Base-by-base conservation (phyloP, 92 coral and sea anemone species). In the Hydrozoanthus gracilis region DNA sequence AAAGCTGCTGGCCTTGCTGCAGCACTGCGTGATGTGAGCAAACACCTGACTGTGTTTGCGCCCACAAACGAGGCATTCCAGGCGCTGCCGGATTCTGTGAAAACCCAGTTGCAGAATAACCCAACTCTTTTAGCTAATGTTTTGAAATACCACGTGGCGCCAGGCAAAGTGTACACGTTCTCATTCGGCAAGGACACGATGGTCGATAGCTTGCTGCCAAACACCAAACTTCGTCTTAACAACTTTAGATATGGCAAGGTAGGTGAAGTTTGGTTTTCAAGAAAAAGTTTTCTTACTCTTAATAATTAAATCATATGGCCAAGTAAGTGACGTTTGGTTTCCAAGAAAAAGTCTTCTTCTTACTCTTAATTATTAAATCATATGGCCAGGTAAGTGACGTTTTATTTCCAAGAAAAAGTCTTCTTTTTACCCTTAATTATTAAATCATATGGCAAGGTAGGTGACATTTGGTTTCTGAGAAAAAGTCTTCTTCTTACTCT, bases 11-110 rank as follows among this genome's bases (percentile, higher is more conserved):
- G 90, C 18, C 86, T 95, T 6, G 79, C 91, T 6, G 76, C 67
- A 12, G 83, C 85, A 1, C 66, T 94, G 3, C 82, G 76, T 61
- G 85, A 86, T 7, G 89, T 75, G 4, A 76, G 78, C 61, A 77
- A 88, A 4, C 93, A 93, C 10, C 89, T 87, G 14, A 95, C 98
- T 7, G 79, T 93, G 51, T 93, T 95, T 60, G 98, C 96, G 16
- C 98, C 98, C n/a, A 91, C 98, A 6, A 83, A 95, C 92, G 90
- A 91, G 52, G 98, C 98, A 2, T 93, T 95, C 88, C 88, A 91
- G 52, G 92, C 88, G 15, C 78, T 95, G 51, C 93, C 96, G 3
- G 77, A 86, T 4, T 70, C 89, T n/a, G 79, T 83, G 76, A 93
- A 86, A 89, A 72, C 62, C 1, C 73, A 82, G 69, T 17, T 95